Conservation (phyloP, 2,888 invertebrate species). For the Cryptocephalus moraei region DNA sequence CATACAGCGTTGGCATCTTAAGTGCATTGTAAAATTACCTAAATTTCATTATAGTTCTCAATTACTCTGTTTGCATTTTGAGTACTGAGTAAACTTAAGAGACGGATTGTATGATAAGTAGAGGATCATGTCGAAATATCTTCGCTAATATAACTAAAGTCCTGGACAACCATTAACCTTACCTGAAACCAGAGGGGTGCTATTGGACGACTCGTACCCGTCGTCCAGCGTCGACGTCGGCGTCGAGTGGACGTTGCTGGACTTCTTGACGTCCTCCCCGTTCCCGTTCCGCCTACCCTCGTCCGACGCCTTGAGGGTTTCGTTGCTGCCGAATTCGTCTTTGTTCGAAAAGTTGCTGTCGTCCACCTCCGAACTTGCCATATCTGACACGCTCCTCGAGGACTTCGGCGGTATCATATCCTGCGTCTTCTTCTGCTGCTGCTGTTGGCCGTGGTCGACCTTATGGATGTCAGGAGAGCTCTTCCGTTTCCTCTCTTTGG, state of each 20-base stretch:
- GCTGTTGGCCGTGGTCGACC: background rate
- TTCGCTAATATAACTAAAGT: no score
- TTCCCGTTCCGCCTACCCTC: conserved; percentile 7
- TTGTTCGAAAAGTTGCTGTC: conserved; percentile 3
- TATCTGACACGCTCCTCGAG: conserved; percentile 26
- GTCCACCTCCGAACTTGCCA: conserved; percentile 15
- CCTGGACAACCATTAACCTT: no score
- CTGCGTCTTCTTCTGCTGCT: conserved; percentile 1
- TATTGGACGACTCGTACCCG: conserved; percentile 56
- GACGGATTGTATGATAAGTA: no score
- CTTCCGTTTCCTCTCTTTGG: conserved; percentile 28
- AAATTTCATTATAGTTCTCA: no score
- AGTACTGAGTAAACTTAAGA: no score
- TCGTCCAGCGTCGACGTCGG: conserved; percentile 46
- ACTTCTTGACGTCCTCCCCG: conserved; percentile 19
- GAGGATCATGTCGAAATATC: no score
- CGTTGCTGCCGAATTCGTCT: conserved; percentile 22
- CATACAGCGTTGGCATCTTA: no score
- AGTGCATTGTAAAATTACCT: no score
- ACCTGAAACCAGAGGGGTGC: conserved; percentile 56
- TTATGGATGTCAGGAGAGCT: conserved; percentile 25
- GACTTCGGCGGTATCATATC: conserved; percentile 18
- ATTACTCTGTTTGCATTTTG: no score
- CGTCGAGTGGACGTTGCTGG: conserved; percentile 27
- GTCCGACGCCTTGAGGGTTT: conserved; percentile 18